phyloP scores from a whole-genome alignment of 2,113 vertebrate species.

The Halcyon malimbica region DNA sequence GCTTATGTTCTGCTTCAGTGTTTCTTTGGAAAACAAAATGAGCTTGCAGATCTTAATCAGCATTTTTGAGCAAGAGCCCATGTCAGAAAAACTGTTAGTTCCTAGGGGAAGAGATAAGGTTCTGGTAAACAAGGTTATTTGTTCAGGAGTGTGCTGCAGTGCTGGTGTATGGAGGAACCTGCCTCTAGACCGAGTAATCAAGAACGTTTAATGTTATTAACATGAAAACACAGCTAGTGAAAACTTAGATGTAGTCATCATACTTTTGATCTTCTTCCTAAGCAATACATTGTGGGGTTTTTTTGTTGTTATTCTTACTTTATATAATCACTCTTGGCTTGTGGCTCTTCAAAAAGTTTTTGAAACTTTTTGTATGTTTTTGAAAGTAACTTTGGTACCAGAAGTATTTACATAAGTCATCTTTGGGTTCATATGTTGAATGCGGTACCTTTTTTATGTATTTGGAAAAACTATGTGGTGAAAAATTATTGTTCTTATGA shows the following conservation, averaged over 20 bases:
- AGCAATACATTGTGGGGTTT: neutral
- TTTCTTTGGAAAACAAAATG: slow-evolving; percentile 25
- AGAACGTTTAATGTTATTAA: fast-evolving
- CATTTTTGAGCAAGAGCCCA: neutral
- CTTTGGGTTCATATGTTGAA: neutral
- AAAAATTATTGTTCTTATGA: neutral
- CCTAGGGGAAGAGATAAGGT: neutral
- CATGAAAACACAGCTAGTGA: neutral
- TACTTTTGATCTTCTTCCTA: neutral
- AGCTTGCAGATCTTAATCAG: slow-evolving; percentile 54
- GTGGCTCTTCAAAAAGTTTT: neutral
- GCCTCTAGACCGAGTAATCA: neutral
- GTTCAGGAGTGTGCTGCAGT: neutral
- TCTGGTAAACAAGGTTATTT: neutral
- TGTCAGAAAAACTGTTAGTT: neutral
- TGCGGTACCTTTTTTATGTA: neutral
- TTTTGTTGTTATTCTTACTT: neutral
- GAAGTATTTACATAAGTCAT: neutral
- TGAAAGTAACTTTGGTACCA: neutral
- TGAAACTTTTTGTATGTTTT: neutral
- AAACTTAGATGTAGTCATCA: neutral
- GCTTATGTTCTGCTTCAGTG: neutral
- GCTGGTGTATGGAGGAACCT: neutral
- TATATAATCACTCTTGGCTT: neutral
- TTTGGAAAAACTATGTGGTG: neutral